Evolutionary conservation across 2,797 vertebrate genomes (phyloP).

Genomic region (Phoebastria nigripes): DNA sequence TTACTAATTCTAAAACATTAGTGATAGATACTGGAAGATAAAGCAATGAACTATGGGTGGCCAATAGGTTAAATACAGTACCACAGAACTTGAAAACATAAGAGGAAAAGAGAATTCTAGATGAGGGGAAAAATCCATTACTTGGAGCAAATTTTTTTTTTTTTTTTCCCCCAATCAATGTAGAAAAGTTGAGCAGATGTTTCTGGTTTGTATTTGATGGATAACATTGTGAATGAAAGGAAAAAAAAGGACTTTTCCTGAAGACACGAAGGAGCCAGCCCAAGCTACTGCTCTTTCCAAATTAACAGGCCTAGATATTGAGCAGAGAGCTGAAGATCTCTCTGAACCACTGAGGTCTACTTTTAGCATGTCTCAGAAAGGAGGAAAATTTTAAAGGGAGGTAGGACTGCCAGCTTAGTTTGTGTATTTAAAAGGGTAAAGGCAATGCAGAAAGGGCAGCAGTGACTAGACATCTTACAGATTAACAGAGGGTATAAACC

Average conservation of each 20-base stretch:
- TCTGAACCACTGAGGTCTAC: background rate
- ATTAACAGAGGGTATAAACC: background rate
- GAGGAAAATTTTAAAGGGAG: background rate
- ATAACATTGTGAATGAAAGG: background rate
- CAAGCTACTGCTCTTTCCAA: background rate
- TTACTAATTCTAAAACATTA: background rate
- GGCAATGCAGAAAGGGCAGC: background rate
- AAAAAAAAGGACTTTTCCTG: background rate
- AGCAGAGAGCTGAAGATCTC: background rate
- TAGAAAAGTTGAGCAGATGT: background rate
- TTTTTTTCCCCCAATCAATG: background rate
- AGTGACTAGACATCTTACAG: background rate
- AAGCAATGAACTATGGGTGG: background rate
- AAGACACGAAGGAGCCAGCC: background rate
- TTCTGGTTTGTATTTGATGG: background rate
- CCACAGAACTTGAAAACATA: background rate
- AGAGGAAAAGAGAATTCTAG: background rate
- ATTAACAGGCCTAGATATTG: background rate
- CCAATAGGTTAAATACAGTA: background rate
- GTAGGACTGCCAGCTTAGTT: background rate
- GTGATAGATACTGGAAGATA: background rate
- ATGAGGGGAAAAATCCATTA: background rate
- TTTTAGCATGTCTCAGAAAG: background rate
- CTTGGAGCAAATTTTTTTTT: background rate
- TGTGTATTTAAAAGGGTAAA: conserved; percentile 13